Conservation (phyloP, 2,797 vertebrate genomes). For the Sebastes matsubarae region DNA sequence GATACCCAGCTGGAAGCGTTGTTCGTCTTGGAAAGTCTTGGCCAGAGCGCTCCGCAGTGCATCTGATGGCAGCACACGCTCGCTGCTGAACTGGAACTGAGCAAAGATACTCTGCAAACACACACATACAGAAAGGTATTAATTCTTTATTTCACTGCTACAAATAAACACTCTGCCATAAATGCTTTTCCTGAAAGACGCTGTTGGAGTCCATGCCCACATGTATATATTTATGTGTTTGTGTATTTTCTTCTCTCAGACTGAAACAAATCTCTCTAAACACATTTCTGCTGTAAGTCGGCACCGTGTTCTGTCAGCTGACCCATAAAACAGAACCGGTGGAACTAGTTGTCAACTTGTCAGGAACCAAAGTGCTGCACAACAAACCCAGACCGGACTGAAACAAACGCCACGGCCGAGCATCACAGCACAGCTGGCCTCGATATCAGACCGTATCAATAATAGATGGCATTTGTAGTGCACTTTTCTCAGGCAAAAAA, state of each 20-base stretch:
- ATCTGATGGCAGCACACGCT: constrained; percentile 96
- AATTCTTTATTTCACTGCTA: constrained; percentile 15
- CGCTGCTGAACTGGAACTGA: constrained; percentile 97
- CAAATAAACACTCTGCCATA: constrained; percentile 6
- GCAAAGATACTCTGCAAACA: constrained; percentile 92
- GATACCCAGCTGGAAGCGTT: constrained; percentile 97
- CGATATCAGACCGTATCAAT: constrained; percentile 70
- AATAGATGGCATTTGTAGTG: constrained; percentile 70
- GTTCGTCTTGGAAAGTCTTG: constrained; percentile 98
- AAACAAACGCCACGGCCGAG: constrained; percentile 30
- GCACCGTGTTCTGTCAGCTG: constrained; percentile 36
- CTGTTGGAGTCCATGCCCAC: not conserved
- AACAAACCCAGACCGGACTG: constrained; percentile 38
- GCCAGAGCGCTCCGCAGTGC: constrained; percentile 94
- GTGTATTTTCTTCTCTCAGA: not conserved
- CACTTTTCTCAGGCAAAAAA: constrained; percentile 65
- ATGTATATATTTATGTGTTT: not conserved
- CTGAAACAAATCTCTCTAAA: constrained; percentile 9
- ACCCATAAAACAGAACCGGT: constrained; percentile 52
- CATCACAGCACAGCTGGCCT: constrained; percentile 48
- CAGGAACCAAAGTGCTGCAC: constrained; percentile 40
- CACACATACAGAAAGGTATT: constrained; percentile 26
- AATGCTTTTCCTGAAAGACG: constrained; percentile 6
- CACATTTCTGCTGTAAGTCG: constrained; percentile 10
- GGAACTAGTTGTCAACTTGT: constrained; percentile 41